Evolutionary conservation across 2,113 vertebrate species (phyloP), one percentile per base, ranked within the genome.

Genomic region (Cyanoramphus novaezelandiae): DNA sequence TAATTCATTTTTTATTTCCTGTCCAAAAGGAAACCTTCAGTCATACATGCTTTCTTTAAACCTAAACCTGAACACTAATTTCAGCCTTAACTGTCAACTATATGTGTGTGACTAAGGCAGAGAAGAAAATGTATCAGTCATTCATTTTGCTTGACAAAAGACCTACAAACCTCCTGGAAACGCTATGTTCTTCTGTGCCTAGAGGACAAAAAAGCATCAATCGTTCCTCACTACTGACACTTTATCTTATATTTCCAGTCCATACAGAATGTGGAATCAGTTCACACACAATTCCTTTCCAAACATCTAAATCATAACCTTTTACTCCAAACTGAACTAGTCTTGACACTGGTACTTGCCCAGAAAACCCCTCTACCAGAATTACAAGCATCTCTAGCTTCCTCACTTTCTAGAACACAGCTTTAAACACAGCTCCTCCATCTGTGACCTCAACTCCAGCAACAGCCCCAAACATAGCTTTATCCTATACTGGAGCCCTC

Each of bases 141-240:
- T 60, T 74, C 29, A 27, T 71, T 90, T 81, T 57, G 20, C 52
- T 88, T 80, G 57, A 85, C 67, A 72, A 53, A 89, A 94, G 27
- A 47, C 67, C 29, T 39, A 24, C 19, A 69, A 94, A 85, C 5
- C 50, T 78, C 23, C 62, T 35, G 43, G 52, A 93, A 91, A 75
- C 41, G 6, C 20, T 13, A 63, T 1, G 27, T 68, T 20, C 16
- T 50, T 76, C 43, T 85, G 39, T 29, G 24, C 31, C 52, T 57
- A 23, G 37, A 69, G 39, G 35, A 62, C 68, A 91, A 90, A 31
- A 39, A 35, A 71, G 23, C 27, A n/a, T 17, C 52, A 72, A 8
- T n/a, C 2, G 2, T 44, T 62, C 35, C 57, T 90, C 39, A 6
- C 47, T 39, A 15, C 46, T 60, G 49, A 71, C 33, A 35, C 11